A percentile compares a stretch with the other conserved stretches of the same genome.
phyloP scores from a whole-genome alignment of 2,113 vertebrate genomes.

The Porphyrio hochstetteri region DNA sequence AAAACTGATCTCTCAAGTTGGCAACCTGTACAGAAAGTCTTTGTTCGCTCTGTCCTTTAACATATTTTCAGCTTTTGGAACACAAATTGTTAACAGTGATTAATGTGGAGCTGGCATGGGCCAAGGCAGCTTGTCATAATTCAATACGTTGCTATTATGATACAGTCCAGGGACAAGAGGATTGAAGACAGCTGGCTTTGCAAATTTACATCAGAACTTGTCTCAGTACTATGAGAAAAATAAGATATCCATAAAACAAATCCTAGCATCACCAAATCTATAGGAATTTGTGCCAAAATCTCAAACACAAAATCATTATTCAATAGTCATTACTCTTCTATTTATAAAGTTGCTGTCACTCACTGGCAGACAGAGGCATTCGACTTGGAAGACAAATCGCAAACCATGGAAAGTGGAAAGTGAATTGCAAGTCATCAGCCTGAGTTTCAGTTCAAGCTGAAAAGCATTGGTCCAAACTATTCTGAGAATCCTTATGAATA shows the following conservation, averaged over 20 bases:
- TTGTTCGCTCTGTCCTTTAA: not conserved
- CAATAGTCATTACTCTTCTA: constrained; percentile 20
- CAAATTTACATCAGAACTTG: constrained; percentile 23
- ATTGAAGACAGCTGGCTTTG: constrained; percentile 31
- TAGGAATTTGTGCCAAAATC: not conserved
- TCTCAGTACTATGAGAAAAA: not conserved
- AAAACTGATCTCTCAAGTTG: not conserved
- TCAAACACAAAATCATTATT: constrained; percentile 19
- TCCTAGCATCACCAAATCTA: not conserved
- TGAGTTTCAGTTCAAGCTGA: not conserved
- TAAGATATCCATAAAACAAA: constrained; percentile 6
- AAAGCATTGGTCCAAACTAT: constrained; percentile 10
- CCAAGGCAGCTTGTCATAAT: constrained; percentile 22
- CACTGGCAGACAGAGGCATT: constrained; percentile 18
- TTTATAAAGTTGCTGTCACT: constrained; percentile 42
- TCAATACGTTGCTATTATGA: not conserved
- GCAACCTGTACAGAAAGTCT: not conserved
- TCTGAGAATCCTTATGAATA: constrained; percentile 42
- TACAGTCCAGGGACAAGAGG: not conserved
- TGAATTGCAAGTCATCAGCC: constrained; percentile 48
- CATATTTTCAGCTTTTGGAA: constrained; percentile 36
- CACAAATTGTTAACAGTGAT: not conserved
- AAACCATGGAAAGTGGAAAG: constrained; percentile 12
- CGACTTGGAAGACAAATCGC: constrained; percentile 27
- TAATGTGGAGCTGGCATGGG: not conserved